phyloP scores from a whole-genome alignment of 1,140 invertebrate species.

The Sitodiplosis mosellana region DNA sequence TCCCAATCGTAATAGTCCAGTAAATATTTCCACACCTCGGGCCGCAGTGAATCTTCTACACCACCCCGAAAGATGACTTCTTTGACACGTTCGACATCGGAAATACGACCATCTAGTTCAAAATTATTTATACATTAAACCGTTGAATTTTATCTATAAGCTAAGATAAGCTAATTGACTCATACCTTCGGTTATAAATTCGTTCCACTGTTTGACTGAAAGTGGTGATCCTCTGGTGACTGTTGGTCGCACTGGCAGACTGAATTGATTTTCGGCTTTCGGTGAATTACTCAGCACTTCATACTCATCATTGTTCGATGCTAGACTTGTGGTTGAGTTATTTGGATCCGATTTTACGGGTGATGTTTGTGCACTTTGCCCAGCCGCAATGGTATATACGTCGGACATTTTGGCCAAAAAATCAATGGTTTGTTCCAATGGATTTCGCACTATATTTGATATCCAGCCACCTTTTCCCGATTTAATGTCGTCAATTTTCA shows the following conservation, averaged over 20 bases:
- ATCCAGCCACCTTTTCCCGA: constrained; percentile 14
- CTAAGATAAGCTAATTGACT: no score
- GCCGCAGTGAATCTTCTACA: constrained; percentile 44
- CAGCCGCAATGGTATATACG: not conserved
- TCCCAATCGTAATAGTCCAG: constrained; percentile 79
- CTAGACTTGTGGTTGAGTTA: constrained; percentile 3
- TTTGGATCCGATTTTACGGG: not conserved
- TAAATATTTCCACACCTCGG: constrained; percentile 89
- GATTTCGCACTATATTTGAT: constrained; percentile 9
- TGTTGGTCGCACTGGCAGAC: constrained; percentile 1
- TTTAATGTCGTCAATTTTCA: constrained; percentile 39
- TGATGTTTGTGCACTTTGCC: not conserved
- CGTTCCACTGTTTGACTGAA: constrained; percentile 58
- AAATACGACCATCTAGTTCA: constrained; percentile 61
- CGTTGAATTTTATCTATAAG: no score
- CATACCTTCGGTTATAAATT: constrained; percentile 49
- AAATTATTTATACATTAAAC: no score
- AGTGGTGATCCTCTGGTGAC: constrained; percentile 32
- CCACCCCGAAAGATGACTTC: constrained; percentile 82
- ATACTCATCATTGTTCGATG: constrained; percentile 38
- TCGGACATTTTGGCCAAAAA: constrained; percentile 3
- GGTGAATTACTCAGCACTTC: constrained; percentile 35
- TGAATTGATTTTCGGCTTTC: not conserved
- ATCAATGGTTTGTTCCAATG: constrained; percentile 1
- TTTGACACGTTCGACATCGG: constrained; percentile 46